phyloP scores from a whole-genome alignment of 2,113 vertebrate species.

The Vidua chalybeata region DNA sequence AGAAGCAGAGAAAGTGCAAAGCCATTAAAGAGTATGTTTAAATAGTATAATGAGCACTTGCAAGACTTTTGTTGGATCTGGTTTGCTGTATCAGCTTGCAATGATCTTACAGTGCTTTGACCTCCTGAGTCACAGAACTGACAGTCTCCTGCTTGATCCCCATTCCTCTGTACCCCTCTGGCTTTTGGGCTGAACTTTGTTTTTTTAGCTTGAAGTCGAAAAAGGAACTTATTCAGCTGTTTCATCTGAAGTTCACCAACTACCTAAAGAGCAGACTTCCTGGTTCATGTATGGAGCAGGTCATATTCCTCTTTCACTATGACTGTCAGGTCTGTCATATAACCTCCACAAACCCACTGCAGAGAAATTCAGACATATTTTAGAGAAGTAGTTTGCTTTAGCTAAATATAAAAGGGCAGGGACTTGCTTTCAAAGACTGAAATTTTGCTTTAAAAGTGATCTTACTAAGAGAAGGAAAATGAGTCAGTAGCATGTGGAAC shows the following conservation, averaged over 20 bases:
- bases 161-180: not conserved
- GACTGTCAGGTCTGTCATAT: slow-evolving; percentile 25
- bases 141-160: not conserved
- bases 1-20: not conserved
- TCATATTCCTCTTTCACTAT: slow-evolving; percentile 64
- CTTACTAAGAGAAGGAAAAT: slow-evolving; percentile 46
- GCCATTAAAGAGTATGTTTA: not conserved
- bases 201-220: slow-evolving; percentile 38
- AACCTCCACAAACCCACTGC: slow-evolving; percentile 24
- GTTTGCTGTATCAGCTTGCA: not conserved
- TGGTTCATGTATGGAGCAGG: slow-evolving; percentile 28
- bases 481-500: slow-evolving; percentile 39
- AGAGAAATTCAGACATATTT: slow-evolving; percentile 52
- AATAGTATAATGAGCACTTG: not conserved
- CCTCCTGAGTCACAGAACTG: not conserved
- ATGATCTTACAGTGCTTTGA: not conserved
- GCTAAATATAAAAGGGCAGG: not conserved
- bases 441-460: slow-evolving; percentile 30
- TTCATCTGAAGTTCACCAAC: slow-evolving; percentile 42
- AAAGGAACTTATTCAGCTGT: slow-evolving; percentile 37
- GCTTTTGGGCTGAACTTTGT: not conserved
- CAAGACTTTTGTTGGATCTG: not conserved
- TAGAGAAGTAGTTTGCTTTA: slow-evolving; percentile 41
- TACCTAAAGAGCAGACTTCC: slow-evolving; percentile 40
- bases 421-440: not conserved